phyloP scores from a whole-genome alignment of 53 echinoderm and acorn worm species.

The Luidia sarsii region DNA sequence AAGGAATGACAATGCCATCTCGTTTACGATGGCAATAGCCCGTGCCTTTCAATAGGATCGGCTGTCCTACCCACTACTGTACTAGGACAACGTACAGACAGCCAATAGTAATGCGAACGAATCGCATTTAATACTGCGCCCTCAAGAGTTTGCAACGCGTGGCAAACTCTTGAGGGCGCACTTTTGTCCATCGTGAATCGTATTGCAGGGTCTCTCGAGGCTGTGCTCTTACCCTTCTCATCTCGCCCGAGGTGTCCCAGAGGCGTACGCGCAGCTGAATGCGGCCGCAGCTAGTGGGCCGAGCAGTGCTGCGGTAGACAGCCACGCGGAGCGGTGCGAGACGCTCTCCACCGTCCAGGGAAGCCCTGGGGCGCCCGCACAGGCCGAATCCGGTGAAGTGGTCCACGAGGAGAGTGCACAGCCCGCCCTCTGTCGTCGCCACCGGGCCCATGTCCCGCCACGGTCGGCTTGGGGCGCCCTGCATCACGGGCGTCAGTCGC shows the following conservation, averaged over 20 bases:
- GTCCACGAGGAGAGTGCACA: constrained; percentile 18
- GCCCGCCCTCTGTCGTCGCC: background rate
- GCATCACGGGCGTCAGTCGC: background rate
- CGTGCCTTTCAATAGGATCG: too few species aligned
- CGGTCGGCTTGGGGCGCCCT: background rate
- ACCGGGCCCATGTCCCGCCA: background rate
- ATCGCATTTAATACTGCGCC: too few species aligned
- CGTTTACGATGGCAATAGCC: too few species aligned
- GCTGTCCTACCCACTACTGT: too few species aligned
- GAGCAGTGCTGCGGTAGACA: background rate
- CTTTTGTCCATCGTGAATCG: too few species aligned
- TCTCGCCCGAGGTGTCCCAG: constrained; percentile 21
- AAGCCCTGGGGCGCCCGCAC: background rate
- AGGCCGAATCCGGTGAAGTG: constrained; percentile 18
- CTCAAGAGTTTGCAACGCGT: too few species aligned
- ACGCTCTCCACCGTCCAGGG: background rate
- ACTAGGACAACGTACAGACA: too few species aligned
- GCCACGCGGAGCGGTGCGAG: constrained; percentile 3
- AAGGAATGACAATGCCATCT: too few species aligned
- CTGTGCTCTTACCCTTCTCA: background rate
- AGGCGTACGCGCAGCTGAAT: constrained; percentile 18
- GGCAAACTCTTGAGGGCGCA: too few species aligned
- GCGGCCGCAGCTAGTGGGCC: background rate
- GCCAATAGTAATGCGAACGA: too few species aligned
- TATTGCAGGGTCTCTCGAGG: too few species aligned